Base-by-base conservation (phyloP, 2,113 vertebrate genomes). In the Heloderma charlesbogerti region DNA sequence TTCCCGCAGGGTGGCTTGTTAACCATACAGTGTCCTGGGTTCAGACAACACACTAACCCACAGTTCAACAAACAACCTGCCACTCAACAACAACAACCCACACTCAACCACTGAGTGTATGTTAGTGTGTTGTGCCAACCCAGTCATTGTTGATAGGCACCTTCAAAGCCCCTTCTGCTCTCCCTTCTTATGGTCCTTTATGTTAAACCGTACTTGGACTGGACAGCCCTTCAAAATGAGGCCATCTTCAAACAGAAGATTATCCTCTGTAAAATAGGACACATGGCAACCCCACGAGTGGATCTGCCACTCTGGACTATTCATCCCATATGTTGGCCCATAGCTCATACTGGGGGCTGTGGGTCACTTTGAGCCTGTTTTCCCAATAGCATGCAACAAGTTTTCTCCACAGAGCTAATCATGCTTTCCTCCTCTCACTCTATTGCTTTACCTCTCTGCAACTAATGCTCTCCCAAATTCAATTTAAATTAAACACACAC, bases 401-500 rank as follows among this genome's bases (percentile, higher is more conserved):
- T 93, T 89, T 91, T 87, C 75, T 43, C 15, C 27, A 79, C 54
- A 57, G 0, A 0, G 27, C 92, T 71, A 31, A 80, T 90, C 34
- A 48, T 40, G 77, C 74, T 34, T 67, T 43, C 0, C n/a, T 29
- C 67, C 40, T n/a, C 40, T 89, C 75, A 43, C 1, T 82, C 67
- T 85, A 69, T 77, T 72, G 87, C 69, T 72, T 3, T 87, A 27
- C 5, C 29, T 67, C 0, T 45, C 6, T 2, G 88, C 20, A 93
- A 91, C 86, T 0, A 63, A 69, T 83, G 40, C 1, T 60, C 95
- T 72, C 34, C 6, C 60, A 43, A 88, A 63, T 91, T 88, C 89
- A 90, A 20, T 91, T 95, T 92, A 82, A 29, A 18, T 91, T 84
- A 27, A 45, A 90, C 16, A 63, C 60, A 20, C 60, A 63, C 57